Evolutionary conservation across 2,797 vertebrate species (phyloP), one percentile per base, ranked within the genome.

Genomic region (Malacoraja senta): DNA sequence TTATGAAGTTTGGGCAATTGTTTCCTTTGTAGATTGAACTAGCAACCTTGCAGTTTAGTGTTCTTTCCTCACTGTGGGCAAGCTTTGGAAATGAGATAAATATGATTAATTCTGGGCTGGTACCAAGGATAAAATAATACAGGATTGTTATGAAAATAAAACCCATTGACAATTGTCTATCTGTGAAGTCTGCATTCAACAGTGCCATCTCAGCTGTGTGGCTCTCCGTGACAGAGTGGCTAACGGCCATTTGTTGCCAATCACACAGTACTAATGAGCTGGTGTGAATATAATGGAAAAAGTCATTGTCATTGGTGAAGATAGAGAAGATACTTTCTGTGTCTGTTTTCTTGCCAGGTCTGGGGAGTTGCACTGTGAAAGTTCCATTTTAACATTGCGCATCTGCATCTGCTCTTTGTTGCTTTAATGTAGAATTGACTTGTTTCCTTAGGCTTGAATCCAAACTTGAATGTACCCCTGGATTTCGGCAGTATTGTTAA

Each of bases 391-490:
- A 88, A 32, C 4, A 1, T 86, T 63, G 58, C 8, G 7, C 63
- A n/a, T 63, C 15, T 65, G 61, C 93, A 93, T 94, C 4, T 78
- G 91, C 53, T 65, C 44, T 95, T 76, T 32, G 84, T 77, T 0
- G 17, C 53, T 21, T 12, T 81, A 61, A 91, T 72, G 53, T 21
- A 19, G 7, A 76, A 26, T 38, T 26, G n/a, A 72, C 84, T 29
- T 94, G 76, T 8, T 94, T 94, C 72, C 94, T 58, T 17, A 99
- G 99, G 98, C 97, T 97, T 99, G 97, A 98, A 98, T 96, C 97
- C 98, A 96, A 99, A 98, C 97, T 97, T 98, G 98, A 99, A 99
- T 99, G 98, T 99, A 98, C 96, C 93, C 93, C 94, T 99, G 97
- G 98, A 99, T 95, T 96, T 99, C 96, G 97, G 95, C 95, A 97